These are phyloP conservation scores for Cheilosia variabilis DNA, from an alignment of 2,888 invertebrate genomes.

Conservation along the genomic window DNA sequence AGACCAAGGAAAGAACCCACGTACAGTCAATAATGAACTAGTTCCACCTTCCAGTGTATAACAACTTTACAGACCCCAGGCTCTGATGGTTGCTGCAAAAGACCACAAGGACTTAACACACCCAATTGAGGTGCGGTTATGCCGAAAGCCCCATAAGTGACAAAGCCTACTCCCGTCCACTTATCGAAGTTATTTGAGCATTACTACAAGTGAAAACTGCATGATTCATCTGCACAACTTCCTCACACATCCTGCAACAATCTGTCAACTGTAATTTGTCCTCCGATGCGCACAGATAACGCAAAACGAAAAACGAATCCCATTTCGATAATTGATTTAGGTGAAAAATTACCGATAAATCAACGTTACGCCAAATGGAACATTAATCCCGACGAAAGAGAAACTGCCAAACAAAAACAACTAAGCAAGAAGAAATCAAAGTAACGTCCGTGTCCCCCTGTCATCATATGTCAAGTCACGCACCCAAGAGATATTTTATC, in stretches of 20 bases:
- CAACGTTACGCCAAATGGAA: slow-evolving; percentile 33
- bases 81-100: no score
- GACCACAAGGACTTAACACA: no score
- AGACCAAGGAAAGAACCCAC: no score
- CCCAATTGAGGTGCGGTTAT: no score
- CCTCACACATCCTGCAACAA: slow-evolving; percentile 3
- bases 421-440: slow-evolving; percentile 13
- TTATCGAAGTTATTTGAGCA: no score
- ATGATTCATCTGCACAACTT: neutral
- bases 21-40: no score
- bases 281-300: slow-evolving; percentile 14
- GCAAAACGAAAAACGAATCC: slow-evolving; percentile 37
- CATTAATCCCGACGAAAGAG: slow-evolving; percentile 10
- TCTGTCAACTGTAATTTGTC: slow-evolving; percentile 36
- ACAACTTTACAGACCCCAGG: no score
- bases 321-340: slow-evolving; percentile 45
- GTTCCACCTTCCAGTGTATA: no score
- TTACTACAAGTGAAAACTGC: no score
- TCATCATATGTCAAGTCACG: slow-evolving; percentile 62
- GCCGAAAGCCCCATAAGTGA: no score
- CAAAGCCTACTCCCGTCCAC: no score
- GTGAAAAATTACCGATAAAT: slow-evolving; percentile 44
- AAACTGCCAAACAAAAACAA: neutral
- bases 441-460: slow-evolving; percentile 57
- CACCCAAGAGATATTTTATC: slow-evolving; percentile 36